Base-by-base conservation (phyloP, 2,113 vertebrate species). In the Trochalopteron elliotii region DNA sequence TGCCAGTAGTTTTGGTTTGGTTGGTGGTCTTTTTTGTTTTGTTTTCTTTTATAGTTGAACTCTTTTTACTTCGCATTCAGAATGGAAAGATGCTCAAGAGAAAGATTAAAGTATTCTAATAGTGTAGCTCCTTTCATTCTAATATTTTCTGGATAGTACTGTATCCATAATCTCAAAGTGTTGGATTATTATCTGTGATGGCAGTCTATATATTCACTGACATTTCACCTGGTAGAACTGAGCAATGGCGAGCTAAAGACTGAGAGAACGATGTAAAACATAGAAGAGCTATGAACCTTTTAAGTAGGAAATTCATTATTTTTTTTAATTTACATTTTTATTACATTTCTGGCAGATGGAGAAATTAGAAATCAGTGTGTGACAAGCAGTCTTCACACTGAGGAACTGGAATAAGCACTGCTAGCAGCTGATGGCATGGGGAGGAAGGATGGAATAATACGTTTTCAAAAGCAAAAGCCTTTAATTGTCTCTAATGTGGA, bases 241-340 rank as follows among this genome's bases (percentile, higher is more conserved):
- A 85, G 77, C 25, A 39, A 30, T 68, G 64, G 68, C 28, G 50
- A 89, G 44, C 64, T 70, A 59, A 79, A 84, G 71, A 91, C 60
- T 57, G 55, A 61, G 74, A 79, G 50, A 89, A 71, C 30, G 35
- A 60, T 33, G 82, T 77, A 85, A 94, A 90, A 63, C 68, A 35
- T 50, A 80, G 70, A 50, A 81, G 64, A 94, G 17, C 93, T 90
- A 80, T 72, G 50, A 74, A 82, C 61, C 10, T 79, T 86, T 64
- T 84, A 91, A 90, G 55, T 64, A 75, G 40, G 77, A 84, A 68
- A 94, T 71, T 88, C 5, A 28, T 69, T 42, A 28, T 69, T 42
- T 94, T 91, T 93, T 87, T 94, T 74, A 68, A 95, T 95, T 95
- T 96, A 81, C 90, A 93, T 96, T 93, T 97, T 95, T 88, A 96